phyloP scores from a whole-genome alignment of 92 coral and sea anemone genomes.

The Micromussa lordhowensis region DNA sequence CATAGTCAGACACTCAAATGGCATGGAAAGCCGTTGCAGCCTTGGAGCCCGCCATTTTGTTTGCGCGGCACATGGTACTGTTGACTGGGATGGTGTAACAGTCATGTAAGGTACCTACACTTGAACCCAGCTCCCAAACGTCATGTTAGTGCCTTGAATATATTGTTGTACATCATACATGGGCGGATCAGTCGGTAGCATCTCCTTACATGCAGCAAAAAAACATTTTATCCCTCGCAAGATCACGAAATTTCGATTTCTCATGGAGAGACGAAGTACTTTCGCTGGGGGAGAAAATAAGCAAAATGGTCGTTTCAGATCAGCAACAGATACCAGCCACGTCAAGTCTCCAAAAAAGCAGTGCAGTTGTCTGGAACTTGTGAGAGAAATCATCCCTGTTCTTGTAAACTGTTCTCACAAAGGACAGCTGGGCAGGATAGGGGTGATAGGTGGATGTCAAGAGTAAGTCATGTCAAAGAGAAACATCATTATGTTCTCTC shows the following conservation, averaged over 20 bases:
- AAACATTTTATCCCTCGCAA: neutral
- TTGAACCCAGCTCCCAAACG: neutral
- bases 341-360: neutral
- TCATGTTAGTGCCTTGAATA: neutral
- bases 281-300: slow-evolving; percentile 28
- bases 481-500: too few relatives aligned
- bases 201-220: neutral
- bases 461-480: slow-evolving; percentile 73
- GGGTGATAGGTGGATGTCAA: slow-evolving; percentile 96
- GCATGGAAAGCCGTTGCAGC: neutral
- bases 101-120: neutral
- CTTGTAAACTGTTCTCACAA: slow-evolving; percentile 82
- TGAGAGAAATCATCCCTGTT: slow-evolving; percentile 77
- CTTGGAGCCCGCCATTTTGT: slow-evolving; percentile 26
- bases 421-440: slow-evolving; percentile 95
- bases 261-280: slow-evolving; percentile 52
- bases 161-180: neutral
- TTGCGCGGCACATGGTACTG: neutral
- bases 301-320: slow-evolving; percentile 18
- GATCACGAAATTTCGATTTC: slow-evolving; percentile 23
- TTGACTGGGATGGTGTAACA: neutral
- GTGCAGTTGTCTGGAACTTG: slow-evolving; percentile 50
- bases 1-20: slow-evolving; percentile 28
- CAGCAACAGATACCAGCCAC: slow-evolving; percentile 18
- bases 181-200: slow-evolving; percentile 2